Evolutionary conservation across 2,797 vertebrate genomes (phyloP).

Genomic region (Sciaenops ocellatus): DNA sequence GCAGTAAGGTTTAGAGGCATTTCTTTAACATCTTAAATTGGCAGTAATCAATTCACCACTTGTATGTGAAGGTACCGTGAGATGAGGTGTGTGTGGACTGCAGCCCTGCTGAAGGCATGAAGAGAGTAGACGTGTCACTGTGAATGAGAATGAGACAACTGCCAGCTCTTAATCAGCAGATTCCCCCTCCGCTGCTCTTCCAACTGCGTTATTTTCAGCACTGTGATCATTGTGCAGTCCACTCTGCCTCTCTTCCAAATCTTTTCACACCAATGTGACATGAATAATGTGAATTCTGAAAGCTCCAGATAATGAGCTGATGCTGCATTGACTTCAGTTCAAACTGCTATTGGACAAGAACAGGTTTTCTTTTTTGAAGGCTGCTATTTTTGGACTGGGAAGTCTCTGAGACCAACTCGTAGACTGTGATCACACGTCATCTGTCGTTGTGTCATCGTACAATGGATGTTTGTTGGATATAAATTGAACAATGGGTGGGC

Average conservation of each 20-base stretch:
- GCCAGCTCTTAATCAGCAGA: slow-evolving; percentile 48
- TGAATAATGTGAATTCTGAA: slow-evolving; percentile 13
- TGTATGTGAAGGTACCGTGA: too few relatives aligned
- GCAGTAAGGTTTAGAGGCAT: too few relatives aligned
- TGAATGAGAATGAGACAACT: slow-evolving; percentile 22
- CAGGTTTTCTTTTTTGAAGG: slow-evolving; percentile 21
- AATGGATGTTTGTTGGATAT: neutral
- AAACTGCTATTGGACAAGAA: slow-evolving; percentile 18
- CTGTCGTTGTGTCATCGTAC: neutral
- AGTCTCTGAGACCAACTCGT: neutral
- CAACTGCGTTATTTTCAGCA: slow-evolving; percentile 32
- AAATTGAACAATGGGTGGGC: neutral
- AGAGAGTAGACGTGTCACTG: neutral
- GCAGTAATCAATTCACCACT: neutral
- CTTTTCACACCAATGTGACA: slow-evolving; percentile 38
- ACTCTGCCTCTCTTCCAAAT: slow-evolving; percentile 30
- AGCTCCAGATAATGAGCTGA: slow-evolving; percentile 47
- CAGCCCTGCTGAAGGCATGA: neutral
- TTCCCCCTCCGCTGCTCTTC: slow-evolving; percentile 28
- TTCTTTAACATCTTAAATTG: neutral
- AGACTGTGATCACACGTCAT: slow-evolving; percentile 12
- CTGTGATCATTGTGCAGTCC: slow-evolving; percentile 57
- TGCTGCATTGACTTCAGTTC: slow-evolving; percentile 21
- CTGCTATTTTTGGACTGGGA: slow-evolving; percentile 21
- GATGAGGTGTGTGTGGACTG: neutral